Evolutionary conservation across 2,113 vertebrate genomes (phyloP), one percentile per base, ranked within the genome.

Genomic region (Plestiodon gilberti): DNA sequence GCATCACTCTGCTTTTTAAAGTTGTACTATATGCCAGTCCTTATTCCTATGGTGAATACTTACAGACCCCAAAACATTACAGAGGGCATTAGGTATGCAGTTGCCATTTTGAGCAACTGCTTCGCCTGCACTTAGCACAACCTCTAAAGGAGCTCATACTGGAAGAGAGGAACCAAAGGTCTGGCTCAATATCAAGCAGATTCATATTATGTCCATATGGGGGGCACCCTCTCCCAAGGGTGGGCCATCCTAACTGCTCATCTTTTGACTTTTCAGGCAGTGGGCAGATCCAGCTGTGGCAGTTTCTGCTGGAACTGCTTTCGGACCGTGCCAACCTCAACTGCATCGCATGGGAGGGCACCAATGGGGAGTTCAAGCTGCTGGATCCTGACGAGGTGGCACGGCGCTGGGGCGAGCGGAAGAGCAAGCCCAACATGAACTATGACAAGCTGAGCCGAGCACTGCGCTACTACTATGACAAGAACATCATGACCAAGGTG

Each of bases 351-450:
- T 99, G 99, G 99, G 99, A 99, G 81, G 99, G 99, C 1, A 98
- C 98, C 6, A 98, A 99, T 0, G 99, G 99, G 23, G 99, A 99
- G 91, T 99, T 99, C 96, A 99, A 99, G 95, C 98, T 99, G 91
- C 97, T 98, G 0, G 99, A 99, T 94, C 98, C 99, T 0, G 99
- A 99, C 6, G 98, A 99, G 95, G 99, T 99, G 95, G 99, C 99
- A 0, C 93, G 99, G 87, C 98, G 98, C 88, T 99, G 99, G 99
- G 99, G 99, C 0, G 98, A 99, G 92, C 96, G 98, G 74, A 99
- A 99, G 91, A 99, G 98, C 97, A 99, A 99, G 85, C 99, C 98
- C 94, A 99, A 99, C 96, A 99, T 99, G 99, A 99, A 99, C 96
- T 99, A 99, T 2, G 99, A 99, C 96, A 99, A 99, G 94, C 97